Base-by-base conservation (phyloP, 2,888 invertebrate species). In the Cryptocephalus primarius region DNA sequence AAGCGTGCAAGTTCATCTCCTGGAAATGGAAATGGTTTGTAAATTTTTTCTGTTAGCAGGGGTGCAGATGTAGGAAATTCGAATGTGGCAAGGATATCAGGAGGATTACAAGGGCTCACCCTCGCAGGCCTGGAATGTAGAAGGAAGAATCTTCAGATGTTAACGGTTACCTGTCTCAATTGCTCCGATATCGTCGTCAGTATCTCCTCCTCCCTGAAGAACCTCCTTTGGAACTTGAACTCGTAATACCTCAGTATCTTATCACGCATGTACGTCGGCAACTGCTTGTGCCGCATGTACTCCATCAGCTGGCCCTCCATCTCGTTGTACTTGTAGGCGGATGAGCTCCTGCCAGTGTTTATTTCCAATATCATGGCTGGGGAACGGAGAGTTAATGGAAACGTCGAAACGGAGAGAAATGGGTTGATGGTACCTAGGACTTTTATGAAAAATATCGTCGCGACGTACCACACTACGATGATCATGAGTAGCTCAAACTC, bases 231-330 rank as follows among this genome's bases (percentile, higher is more conserved):
- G 57, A 74, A 81, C 48, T 72, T 71, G 60, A 78, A 77, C 48
- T 75, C 72, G 58, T 79, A 80, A 60, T 77, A 80, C 1, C 68
- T 67, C 9, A 74, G 62, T n/a, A 81, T 69, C n/a, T 77, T 71
- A 32, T 70, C 66, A 59, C 74, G 73, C 48, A 80, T 65, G 22
- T 68, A 59, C n/a, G 63, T 56, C 0, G 80, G 76, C 31, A 80
- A 69, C 54, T 77, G 76, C 56, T 76, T 77, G 49, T 77, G 74
- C 9, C 66, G 64, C 73, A 79, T 78, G 56, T 79, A 81, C 51
- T 77, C 75, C 61, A 74, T 69, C 9, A 72, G 58, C 60, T 78
- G 76, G 41, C 74, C 70, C 56, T 77, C 74, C 55, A 79, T 72
- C 52, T 75, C 75, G 40, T 71, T 66, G 57, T 74, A 74, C 53